Evolutionary conservation across 1,140 invertebrate species (phyloP), one percentile per base, ranked within the genome.

Genomic region (Ceratina australensis): DNA sequence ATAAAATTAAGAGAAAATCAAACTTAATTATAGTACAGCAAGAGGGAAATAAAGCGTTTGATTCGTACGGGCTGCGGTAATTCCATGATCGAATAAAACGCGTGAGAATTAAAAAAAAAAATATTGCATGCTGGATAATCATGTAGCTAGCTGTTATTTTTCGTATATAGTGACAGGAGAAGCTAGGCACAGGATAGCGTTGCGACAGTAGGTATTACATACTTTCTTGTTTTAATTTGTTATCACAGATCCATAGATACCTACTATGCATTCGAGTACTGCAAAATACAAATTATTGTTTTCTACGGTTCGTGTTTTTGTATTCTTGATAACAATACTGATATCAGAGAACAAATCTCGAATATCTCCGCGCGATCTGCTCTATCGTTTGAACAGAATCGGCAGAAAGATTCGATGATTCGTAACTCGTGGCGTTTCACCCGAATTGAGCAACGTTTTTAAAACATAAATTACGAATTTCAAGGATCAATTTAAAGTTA

Each of bases 101-200:
- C 63, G 77, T 78, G 49, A 49, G 80, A 59, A 83, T 71, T 76
- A 66, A 71, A 81, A 67, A 76, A n/a, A n/a, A 68, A 78, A 73
- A 79, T 77, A 85, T 84, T 74, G 85, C 91, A 92, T 92, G 91
- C 90, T 87, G 89, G 90, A 90, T 91, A 87, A 91, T 90, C 87
- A 88, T 89, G 89, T 88, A 91, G 90, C 91, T 92, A 92, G 91
- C 91, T 92, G 90, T 92, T 92, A 92, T 91, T 77, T 68, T 85
- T 26, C 56, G 56, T 71, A 90, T 86, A 92, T 92, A 92, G 91
- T 92, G 91, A 92, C 91, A 92, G 91, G 91, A 92, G 91, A 92
- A 92, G 91, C 90, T 92, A 91, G 91, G 90, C 91, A 91, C 87
- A 92, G 91, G 89, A 91, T 88, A 92, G 91, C 88, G 85, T 90